These are phyloP conservation scores for Hycleus phaleratus DNA, from an alignment of 1,140 invertebrate genomes.

Conservation along the genomic window DNA sequence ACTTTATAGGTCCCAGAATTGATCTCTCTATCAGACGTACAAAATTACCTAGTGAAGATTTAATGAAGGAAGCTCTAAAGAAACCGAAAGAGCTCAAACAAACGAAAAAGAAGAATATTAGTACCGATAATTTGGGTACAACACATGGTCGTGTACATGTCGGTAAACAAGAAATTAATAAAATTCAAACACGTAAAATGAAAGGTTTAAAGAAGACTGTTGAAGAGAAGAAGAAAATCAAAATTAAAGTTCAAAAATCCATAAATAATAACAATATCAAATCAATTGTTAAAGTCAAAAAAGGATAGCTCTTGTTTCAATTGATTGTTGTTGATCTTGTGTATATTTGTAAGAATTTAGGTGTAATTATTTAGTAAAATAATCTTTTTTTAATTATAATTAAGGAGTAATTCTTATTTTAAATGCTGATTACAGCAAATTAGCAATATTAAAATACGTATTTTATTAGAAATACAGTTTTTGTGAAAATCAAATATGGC, in stretches of 20 bases:
- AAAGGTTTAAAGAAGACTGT: conserved; percentile 78
- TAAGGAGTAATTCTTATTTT: too few species aligned
- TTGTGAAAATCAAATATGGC: too few species aligned
- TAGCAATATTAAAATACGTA: too few species aligned
- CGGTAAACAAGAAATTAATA: conserved; percentile 77
- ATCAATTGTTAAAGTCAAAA: too few species aligned
- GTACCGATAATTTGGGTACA: conserved; percentile 77
- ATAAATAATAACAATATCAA: background rate
- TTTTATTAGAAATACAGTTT: too few species aligned
- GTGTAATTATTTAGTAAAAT: too few species aligned
- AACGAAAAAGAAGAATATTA: conserved; percentile 87
- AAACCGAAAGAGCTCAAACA: conserved; percentile 76
- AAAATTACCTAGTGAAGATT: conserved; percentile 82
- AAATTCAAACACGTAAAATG: conserved; percentile 88
- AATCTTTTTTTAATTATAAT: too few species aligned
- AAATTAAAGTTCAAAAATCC: conserved; percentile 2
- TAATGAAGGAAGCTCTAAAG: conserved; percentile 81
- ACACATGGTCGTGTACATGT: conserved; percentile 89
- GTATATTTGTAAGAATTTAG: too few species aligned
- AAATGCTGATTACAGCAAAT: too few species aligned
- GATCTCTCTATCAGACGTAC: conserved; percentile 79
- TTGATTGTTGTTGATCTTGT: too few species aligned
- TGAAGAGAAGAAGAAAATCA: conserved; percentile 54
- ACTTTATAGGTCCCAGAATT: conserved; percentile 65
- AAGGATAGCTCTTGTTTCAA: too few species aligned